Evolutionary conservation across 2,888 invertebrate genomes (phyloP), one percentile per base, ranked within the genome.

Genomic region (Caenorhabditis sinica): DNA sequence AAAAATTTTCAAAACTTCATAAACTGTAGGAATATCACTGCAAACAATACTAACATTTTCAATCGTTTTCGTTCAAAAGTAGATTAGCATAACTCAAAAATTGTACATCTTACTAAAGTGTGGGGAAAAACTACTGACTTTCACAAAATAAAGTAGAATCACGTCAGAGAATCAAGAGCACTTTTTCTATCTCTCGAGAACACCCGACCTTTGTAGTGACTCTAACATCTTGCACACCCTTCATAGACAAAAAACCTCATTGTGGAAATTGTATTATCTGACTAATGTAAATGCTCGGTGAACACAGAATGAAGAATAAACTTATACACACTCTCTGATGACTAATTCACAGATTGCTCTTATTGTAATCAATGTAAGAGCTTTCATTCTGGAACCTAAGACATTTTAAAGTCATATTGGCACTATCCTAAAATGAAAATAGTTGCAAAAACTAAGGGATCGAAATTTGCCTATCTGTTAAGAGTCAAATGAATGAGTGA

Each of bases 201-300:
- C 49, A 49, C 20, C 49, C 49, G 49, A 49, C 49, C 49, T 49
- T 20, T n/a, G 49, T 20, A 49, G 49, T 49, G n/a, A 20, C 40
- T 40, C 40, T 40, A 40, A 40, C 30, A 28, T 72, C 9, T 17
- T 45, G 28, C 17, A 30, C 2, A 17, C 17, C n/a, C n/a, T n/a
- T 51, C 25, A 20, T 53, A 63, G 74, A 63, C 51, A 23, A 40
- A 25, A 53, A 66, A 49, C 33, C 23, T 25, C 28, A 65, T 65
- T 45, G 69, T 75, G 56, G 15, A 51, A 65, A 76, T 76, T 76
- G 76, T 66, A 68, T 69, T 76, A 69, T 40, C 30, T 33, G 53
- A 43, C 60, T 77, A 77, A 77, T 69, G 69, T 36, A 53, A 43
- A 69, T 77, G 69, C 51, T 77, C 69, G 6, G 28, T 53, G 63